Evolutionary conservation across 2,888 invertebrate genomes (phyloP), one percentile per base, ranked within the genome.

Genomic region (Galeruca laticollis): DNA sequence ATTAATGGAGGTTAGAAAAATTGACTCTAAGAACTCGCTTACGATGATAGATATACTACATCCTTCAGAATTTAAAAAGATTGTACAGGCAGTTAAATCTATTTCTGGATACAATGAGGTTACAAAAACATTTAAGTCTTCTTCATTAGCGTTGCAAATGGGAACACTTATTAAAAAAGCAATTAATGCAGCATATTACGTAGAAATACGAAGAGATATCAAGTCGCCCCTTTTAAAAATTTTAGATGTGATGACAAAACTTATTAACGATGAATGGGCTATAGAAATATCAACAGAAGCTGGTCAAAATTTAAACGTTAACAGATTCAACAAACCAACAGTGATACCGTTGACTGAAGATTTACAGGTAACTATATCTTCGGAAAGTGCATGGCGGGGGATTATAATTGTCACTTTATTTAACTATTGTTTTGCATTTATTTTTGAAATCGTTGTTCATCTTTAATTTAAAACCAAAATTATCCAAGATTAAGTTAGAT

Each of bases 91-190:
- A 33, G 33, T 33, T 6, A 33, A 33, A 33, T 33, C 33, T 33
- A 33, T 33, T 33, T 33, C 33, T 33, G 33, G 9, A 33, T 33
- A 33, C 9, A 9, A 33, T 33, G 33, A 33, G 33, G 33, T 33
- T 33, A 33, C 33, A 33, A 33, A 33, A n/a, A n/a, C n/a, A n/a
- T n/a, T 71, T 59, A 43, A 33, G 2, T 69, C 65, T 47, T 65
- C 68, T 56, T 71, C 70, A 11, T 49, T 73, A 37, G 68, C 68
- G 2, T 35, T 68, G 11, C 73, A 73, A 62, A 71, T 73, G 65
- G 73, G 73, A 49, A 71, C 69, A 13, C 13, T 72, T 13, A 52
- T 72, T 18, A 69, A 69, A 60, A 60, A 52, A 13, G 66, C 72
- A 15, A 69, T 72, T 18, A 56, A 60, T 33, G 20, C 68, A 47